These are phyloP conservation scores for Halisarca cf. caerulea DNA, from an alignment of 37 sponge, comb jelly and placozoan species.

Conservation along the genomic window DNA sequence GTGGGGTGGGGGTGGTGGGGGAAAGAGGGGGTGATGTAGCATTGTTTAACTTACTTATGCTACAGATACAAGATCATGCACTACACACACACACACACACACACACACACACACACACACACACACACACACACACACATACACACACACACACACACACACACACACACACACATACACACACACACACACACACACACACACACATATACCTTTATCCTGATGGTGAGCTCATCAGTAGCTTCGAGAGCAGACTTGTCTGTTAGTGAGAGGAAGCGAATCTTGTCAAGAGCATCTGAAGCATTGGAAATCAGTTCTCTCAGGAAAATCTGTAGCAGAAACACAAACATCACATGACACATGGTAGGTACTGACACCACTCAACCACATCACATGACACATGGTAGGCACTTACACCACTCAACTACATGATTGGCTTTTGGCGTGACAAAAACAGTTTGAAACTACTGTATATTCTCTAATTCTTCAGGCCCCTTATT, in stretches of 20 bases:
- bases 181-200: constrained; percentile 34
- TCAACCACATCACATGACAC: not conserved
- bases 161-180: constrained; percentile 16
- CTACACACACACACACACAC: not conserved
- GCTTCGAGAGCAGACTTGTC: constrained; percentile 83
- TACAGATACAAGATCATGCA: too few relatives aligned
- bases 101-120: not conserved
- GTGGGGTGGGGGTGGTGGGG: not conserved
- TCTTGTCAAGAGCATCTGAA: constrained; percentile 99
- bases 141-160: constrained; percentile 22
- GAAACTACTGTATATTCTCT: too few relatives aligned
- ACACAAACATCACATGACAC: not conserved
- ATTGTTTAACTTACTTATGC: too few relatives aligned
- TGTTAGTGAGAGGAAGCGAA: constrained; percentile 93
- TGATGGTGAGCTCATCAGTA: constrained; percentile 87
- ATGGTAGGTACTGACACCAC: not conserved
- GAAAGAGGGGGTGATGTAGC: not conserved
- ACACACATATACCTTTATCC: constrained; percentile 74
- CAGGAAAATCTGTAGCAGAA: constrained; percentile 90
- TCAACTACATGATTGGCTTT: too few relatives aligned
- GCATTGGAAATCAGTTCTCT: constrained; percentile 98
- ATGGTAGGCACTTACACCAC: too few relatives aligned
- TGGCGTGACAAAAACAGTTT: too few relatives aligned
- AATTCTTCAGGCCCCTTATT: too few relatives aligned
- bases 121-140: constrained; percentile 12